These are phyloP conservation scores for Prolemur simus DNA, from an alignment of 2,113 vertebrate species.

Conservation along the genomic window DNA sequence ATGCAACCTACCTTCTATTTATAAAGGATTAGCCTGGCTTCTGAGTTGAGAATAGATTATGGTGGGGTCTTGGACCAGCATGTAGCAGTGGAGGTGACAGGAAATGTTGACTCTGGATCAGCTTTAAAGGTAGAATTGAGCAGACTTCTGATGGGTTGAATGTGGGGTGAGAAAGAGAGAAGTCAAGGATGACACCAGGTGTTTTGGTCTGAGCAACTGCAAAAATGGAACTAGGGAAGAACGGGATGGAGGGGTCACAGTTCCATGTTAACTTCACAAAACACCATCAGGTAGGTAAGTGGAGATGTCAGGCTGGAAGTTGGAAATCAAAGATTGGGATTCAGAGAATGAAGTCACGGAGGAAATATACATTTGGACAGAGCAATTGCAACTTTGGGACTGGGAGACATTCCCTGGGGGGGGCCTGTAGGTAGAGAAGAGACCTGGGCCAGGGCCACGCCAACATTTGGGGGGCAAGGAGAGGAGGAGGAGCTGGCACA, in stretches of 20 bases:
- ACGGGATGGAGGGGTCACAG: not conserved
- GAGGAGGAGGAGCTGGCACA: not conserved
- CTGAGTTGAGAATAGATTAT: not conserved
- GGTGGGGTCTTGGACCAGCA: not conserved
- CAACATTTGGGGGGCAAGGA: not conserved
- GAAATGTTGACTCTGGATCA: not conserved
- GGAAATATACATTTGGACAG: not conserved
- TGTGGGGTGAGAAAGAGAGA: not conserved
- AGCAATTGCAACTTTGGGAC: not conserved
- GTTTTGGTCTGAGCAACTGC: not conserved
- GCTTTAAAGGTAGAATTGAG: not conserved
- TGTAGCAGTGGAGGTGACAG: not conserved
- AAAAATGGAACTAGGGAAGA: not conserved
- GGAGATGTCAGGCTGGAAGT: not conserved
- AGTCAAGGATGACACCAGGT: not conserved
- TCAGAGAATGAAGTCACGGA: not conserved
- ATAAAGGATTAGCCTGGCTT: not conserved
- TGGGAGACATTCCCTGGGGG: not conserved
- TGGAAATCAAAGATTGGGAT: not conserved
- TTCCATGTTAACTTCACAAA: not conserved
- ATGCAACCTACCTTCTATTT: not conserved
- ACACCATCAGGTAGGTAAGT: not conserved
- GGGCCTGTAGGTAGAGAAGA: not conserved
- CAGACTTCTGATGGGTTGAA: not conserved
- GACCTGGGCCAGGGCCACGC: not conserved